phyloP scores from a whole-genome alignment of 2,888 invertebrate species.

The Macrophya alboannulata region DNA sequence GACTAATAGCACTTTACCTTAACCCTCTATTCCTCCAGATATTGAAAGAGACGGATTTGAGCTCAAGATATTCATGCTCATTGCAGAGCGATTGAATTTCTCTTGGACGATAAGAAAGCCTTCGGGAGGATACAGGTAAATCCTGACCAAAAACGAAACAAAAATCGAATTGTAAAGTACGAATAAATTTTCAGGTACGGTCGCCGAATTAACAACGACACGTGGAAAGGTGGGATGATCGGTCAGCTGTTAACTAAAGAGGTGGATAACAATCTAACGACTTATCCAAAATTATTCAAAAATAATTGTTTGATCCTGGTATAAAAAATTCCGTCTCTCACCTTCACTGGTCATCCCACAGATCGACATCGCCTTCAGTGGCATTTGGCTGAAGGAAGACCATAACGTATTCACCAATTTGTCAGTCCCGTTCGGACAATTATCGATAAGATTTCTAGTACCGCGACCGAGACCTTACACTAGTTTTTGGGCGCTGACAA shows the following conservation, averaged over 20 bases:
- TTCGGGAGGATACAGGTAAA: slow-evolving; percentile 65
- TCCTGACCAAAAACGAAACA: not conserved
- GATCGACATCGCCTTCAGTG: slow-evolving; percentile 74
- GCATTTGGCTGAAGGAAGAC: slow-evolving; percentile 70
- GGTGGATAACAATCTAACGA: slow-evolving; percentile 59
- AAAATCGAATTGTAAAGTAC: not conserved
- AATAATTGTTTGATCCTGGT: not conserved
- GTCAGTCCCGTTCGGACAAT: slow-evolving; percentile 70
- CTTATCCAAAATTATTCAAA: not conserved
- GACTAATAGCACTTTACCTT: not conserved
- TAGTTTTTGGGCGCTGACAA: slow-evolving; percentile 74
- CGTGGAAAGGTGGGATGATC: slow-evolving; percentile 73
- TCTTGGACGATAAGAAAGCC: slow-evolving; percentile 71
- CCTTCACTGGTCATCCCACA: slow-evolving; percentile 48
- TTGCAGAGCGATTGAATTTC: slow-evolving; percentile 74
- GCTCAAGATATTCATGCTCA: slow-evolving; percentile 68
- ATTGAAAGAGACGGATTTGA: slow-evolving; percentile 74
- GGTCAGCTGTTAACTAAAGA: slow-evolving; percentile 66
- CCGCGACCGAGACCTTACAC: slow-evolving; percentile 72
- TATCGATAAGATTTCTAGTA: slow-evolving; percentile 72
- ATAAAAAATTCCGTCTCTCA: not conserved
- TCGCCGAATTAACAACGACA: slow-evolving; percentile 64
- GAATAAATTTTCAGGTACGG: slow-evolving; percentile 68
- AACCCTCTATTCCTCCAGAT: slow-evolving; percentile 60
- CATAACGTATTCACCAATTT: slow-evolving; percentile 67